Evolutionary conservation across 2,888 invertebrate species (phyloP).

Genomic region (Tigriopus californicus): DNA sequence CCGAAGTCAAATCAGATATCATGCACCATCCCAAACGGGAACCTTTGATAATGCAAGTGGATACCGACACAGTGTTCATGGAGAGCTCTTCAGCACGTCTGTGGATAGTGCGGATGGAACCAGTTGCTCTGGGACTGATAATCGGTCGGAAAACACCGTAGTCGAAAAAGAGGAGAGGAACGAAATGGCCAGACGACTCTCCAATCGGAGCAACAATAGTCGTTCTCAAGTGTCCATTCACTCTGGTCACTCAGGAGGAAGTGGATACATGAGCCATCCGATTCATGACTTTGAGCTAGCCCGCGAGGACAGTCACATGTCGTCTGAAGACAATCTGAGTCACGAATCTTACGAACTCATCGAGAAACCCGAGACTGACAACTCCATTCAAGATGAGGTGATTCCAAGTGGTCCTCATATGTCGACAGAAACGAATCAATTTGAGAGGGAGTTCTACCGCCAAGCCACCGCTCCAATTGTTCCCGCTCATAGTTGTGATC

Average conservation of each 20-base stretch:
- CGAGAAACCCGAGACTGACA: slow-evolving; percentile 18
- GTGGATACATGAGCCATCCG: background rate
- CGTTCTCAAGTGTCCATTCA: background rate
- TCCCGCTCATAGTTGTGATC: background rate
- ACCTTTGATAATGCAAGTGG: no score
- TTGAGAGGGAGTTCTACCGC: slow-evolving; percentile 6
- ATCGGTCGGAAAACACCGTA: background rate
- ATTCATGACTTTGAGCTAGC: background rate
- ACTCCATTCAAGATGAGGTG: slow-evolving; percentile 19
- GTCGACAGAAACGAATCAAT: background rate
- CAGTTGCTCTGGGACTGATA: background rate
- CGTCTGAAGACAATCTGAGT: slow-evolving; percentile 19
- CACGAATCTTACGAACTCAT: slow-evolving; percentile 21
- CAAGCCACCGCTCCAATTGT: background rate
- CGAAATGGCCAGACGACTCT: background rate
- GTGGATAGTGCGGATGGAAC: no score
- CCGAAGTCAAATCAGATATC: no score
- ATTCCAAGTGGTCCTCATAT: slow-evolving; percentile 13
- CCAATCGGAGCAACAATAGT: background rate
- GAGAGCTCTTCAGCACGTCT: no score
- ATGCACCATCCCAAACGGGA: no score
- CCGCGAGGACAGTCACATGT: background rate
- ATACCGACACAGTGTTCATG: no score
- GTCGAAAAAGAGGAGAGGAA: background rate
- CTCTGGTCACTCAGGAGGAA: background rate